These are phyloP conservation scores for Hylaea fasciaria DNA, from an alignment of 2,888 invertebrate genomes.

Conservation along the genomic window DNA sequence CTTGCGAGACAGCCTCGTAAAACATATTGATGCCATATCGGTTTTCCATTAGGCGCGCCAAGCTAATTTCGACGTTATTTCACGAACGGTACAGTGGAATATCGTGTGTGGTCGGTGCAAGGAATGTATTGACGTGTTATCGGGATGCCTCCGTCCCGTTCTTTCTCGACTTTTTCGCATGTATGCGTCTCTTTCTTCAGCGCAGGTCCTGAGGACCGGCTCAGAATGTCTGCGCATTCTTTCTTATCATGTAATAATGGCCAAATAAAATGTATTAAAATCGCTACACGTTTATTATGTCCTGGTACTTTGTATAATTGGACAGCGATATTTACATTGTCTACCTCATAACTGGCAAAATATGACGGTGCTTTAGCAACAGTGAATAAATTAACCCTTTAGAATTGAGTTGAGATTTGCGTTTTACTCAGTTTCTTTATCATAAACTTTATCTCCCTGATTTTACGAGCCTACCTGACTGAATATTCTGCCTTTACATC, in stretches of 20 bases:
- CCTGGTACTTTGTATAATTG: constrained; percentile 64
- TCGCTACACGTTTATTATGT: constrained; percentile 56
- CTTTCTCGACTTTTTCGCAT: constrained; percentile 64
- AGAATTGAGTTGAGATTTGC: constrained; percentile 11
- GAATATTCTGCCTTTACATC: too few relatives aligned
- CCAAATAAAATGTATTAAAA: constrained; percentile 65
- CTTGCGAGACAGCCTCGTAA: constrained; percentile 59
- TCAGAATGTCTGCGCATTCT: constrained; percentile 80
- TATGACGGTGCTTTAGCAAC: constrained; percentile 31
- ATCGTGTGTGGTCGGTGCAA: constrained; percentile 62
- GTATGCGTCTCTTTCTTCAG: constrained; percentile 75
- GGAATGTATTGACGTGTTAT: constrained; percentile 85
- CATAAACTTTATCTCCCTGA: not conserved
- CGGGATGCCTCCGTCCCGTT: constrained; percentile 78
- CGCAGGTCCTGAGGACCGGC: constrained; percentile 75
- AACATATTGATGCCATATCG: constrained; percentile 84
- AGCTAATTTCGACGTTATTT: constrained; percentile 58
- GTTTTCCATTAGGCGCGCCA: constrained; percentile 77
- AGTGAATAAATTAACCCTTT: constrained; percentile 26
- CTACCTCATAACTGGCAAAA: constrained; percentile 35
- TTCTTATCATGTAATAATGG: constrained; percentile 73
- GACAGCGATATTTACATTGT: constrained; percentile 45
- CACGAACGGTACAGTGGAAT: constrained; percentile 44
- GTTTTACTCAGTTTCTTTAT: not conserved
- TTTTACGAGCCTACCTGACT: not conserved